Evolutionary conservation across 1,140 invertebrate genomes (phyloP).

Genomic region (Ceratosolen solmsi): DNA sequence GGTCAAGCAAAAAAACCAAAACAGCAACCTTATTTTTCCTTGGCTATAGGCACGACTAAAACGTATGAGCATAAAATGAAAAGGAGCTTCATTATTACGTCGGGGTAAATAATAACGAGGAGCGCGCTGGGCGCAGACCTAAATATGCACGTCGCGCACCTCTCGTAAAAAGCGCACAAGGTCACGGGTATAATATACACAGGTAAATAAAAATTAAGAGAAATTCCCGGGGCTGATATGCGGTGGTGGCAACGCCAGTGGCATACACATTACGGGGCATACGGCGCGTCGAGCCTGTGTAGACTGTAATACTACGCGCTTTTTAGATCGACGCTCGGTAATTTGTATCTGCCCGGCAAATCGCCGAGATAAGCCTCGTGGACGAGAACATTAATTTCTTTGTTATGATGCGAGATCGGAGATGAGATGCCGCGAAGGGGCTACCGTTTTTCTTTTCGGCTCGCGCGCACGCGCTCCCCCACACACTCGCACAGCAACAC

Average conservation of each 20-base stretch:
- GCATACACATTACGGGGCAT: background rate
- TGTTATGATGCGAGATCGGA: conserved; percentile 59
- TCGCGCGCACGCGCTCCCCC: background rate
- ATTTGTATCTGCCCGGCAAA: conserved; percentile 59
- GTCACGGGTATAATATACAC: no score
- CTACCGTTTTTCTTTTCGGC: conserved; percentile 51
- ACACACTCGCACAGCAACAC: no score
- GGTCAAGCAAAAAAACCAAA: no score
- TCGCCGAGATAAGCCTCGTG: conserved; percentile 55
- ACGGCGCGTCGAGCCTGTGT: no score
- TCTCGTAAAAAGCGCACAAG: background rate
- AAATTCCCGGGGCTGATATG: background rate
- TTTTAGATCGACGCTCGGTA: conserved; percentile 55
- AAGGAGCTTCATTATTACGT: background rate
- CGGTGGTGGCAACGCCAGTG: background rate
- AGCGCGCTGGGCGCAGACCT: background rate
- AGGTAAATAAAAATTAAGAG: background rate
- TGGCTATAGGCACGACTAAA: no score
- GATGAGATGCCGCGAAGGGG: conserved; percentile 55
- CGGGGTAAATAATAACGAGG: background rate
- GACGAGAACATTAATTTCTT: conserved; percentile 61
- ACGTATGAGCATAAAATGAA: background rate
- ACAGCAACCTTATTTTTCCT: no score
- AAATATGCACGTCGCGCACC: background rate
- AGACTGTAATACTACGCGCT: conserved; percentile 47